These are phyloP conservation scores for Zoanthus gigantus DNA, from an alignment of 92 coral and sea anemone species.

Conservation along the genomic window DNA sequence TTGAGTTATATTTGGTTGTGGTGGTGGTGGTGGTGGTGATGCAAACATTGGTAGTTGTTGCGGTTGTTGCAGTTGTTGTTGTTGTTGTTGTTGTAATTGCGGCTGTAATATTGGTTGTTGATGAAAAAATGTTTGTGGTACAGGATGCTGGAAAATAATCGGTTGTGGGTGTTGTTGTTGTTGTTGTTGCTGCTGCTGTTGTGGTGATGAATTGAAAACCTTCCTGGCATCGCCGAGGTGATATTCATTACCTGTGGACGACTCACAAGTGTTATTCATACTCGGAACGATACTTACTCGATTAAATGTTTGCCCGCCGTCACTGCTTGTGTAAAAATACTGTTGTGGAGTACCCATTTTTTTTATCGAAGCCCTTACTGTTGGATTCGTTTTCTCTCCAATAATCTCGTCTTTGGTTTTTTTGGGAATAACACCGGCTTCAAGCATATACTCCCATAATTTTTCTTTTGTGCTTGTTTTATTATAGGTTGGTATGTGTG, in stretches of 20 bases:
- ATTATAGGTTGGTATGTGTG: background rate
- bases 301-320: background rate
- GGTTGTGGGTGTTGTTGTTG: background rate
- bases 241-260: background rate
- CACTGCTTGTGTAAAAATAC: background rate
- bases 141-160: no score
- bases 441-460: background rate
- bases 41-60: background rate
- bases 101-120: no score
- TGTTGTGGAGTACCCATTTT: background rate
- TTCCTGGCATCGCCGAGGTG: background rate
- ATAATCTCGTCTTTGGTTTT: background rate
- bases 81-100: background rate
- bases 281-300: no score
- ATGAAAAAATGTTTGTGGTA: no score
- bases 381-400: background rate
- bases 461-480: background rate
- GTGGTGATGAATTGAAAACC: background rate
- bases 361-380: background rate
- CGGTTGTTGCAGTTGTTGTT: background rate
- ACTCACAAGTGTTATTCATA: no score
- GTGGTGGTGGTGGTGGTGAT: no score
- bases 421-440: background rate
- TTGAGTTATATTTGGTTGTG: background rate
- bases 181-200: background rate